Conservation (phyloP, 1,140 invertebrate genomes). For the Wasmannia auropunctata region DNA sequence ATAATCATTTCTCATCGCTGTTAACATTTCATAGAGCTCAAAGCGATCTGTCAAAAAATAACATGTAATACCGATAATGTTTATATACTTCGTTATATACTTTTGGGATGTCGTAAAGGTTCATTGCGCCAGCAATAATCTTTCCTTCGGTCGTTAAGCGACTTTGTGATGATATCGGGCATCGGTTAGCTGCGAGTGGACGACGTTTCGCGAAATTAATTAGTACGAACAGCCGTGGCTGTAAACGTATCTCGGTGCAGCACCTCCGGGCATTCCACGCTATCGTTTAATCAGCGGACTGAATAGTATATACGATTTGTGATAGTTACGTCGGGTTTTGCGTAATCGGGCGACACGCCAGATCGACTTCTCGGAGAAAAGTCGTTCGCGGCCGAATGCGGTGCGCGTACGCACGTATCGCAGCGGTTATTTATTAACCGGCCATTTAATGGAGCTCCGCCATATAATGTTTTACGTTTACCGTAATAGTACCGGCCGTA, state of each 20-base stretch:
- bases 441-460: conserved; percentile 33
- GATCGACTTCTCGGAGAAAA: not conserved
- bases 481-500: conserved; percentile 12
- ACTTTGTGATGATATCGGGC: not conserved
- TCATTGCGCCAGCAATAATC: not conserved
- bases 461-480: conserved; percentile 53
- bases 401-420: not conserved
- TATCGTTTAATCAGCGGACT: conserved; percentile 27
- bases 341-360: conserved; percentile 27
- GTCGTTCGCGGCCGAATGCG: conserved; percentile 6
- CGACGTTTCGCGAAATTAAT: conserved; percentile 59
- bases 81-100: not conserved
- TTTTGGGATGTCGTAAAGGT: not conserved
- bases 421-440: conserved; percentile 38
- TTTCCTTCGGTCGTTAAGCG: not conserved
- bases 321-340: conserved; percentile 24
- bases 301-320: conserved; percentile 14
- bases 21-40: not conserved
- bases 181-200: not conserved
- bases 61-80: not conserved
- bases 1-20: not conserved
- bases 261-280: not conserved
- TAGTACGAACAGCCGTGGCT: conserved; percentile 14
- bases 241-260: conserved; percentile 24
- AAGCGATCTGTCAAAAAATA: not conserved